phyloP scores from a whole-genome alignment of 2,888 invertebrate genomes.

The Scaptomyza flava region DNA sequence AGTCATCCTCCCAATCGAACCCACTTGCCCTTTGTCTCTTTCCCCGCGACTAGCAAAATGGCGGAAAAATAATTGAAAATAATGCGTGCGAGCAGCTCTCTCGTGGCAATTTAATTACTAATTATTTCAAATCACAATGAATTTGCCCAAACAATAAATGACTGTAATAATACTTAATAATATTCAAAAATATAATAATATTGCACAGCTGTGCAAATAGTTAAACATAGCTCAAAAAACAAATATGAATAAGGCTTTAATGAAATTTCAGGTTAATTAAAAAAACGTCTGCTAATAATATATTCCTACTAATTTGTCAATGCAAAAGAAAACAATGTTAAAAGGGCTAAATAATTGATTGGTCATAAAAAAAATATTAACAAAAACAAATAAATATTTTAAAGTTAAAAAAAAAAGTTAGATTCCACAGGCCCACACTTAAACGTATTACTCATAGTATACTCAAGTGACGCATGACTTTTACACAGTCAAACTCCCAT shows the following conservation, averaged over 20 bases:
- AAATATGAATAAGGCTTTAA: conserved; percentile 13
- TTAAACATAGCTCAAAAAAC: conserved; percentile 26
- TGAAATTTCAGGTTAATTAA: background rate
- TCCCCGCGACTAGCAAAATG: background rate
- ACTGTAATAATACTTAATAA: conserved; percentile 25
- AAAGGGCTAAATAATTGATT: background rate
- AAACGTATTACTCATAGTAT: background rate
- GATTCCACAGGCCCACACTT: background rate
- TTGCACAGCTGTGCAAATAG: conserved; percentile 8
- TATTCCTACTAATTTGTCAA: background rate
- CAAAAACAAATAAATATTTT: background rate
- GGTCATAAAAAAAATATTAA: background rate
- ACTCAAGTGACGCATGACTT: conserved; percentile 2
- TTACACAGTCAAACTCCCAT: too few species aligned
- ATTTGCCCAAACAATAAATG: conserved; percentile 34
- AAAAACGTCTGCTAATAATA: conserved; percentile 1
- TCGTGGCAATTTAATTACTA: conserved; percentile 57
- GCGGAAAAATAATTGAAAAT: conserved; percentile 64
- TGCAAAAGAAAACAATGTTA: background rate
- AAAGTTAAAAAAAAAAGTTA: too few species aligned
- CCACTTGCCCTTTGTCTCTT: too few species aligned
- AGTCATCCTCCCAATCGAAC: background rate
- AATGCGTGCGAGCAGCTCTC: conserved; percentile 30
- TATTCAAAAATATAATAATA: background rate
- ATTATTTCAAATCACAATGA: conserved; percentile 62